Conservation (phyloP, 2,888 invertebrate genomes). For the Pristionchus fissidentatus region DNA sequence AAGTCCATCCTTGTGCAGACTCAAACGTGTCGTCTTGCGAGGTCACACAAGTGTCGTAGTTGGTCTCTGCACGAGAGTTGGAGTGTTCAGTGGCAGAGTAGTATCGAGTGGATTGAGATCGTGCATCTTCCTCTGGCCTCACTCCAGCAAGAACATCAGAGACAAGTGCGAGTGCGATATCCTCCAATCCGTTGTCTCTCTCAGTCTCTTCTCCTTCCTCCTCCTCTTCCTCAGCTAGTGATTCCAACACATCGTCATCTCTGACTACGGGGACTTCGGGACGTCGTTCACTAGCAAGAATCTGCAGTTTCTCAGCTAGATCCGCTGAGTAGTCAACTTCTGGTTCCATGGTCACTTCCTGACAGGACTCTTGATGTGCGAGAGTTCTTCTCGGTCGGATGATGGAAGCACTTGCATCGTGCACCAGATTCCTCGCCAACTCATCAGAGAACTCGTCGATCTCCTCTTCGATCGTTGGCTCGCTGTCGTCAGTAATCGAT, state of each 20-base stretch:
- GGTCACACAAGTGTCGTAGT: slow-evolving; percentile 67
- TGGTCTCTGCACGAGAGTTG: slow-evolving; percentile 53
- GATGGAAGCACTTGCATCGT: slow-evolving; percentile 53
- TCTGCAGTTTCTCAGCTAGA: slow-evolving; percentile 63
- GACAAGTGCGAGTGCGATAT: slow-evolving; percentile 53
- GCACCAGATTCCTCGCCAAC: slow-evolving; percentile 57
- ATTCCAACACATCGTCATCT: slow-evolving; percentile 36
- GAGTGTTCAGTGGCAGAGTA: slow-evolving; percentile 59
- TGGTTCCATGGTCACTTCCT: slow-evolving; percentile 63
- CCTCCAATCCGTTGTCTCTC: slow-evolving; percentile 49
- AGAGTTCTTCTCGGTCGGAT: background rate
- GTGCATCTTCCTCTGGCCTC: slow-evolving; percentile 50
- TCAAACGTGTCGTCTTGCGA: slow-evolving; percentile 67
- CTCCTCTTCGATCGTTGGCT: slow-evolving; percentile 45
- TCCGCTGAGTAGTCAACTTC: slow-evolving; percentile 67
- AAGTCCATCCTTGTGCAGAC: slow-evolving; percentile 63
- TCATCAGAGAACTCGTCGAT: slow-evolving; percentile 60
- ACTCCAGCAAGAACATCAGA: slow-evolving; percentile 58
- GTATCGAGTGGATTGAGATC: slow-evolving; percentile 50
- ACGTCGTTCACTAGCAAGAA: slow-evolving; percentile 58
- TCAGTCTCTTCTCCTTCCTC: slow-evolving; percentile 50
- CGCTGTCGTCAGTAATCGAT: slow-evolving; percentile 54
- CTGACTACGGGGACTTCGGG: slow-evolving; percentile 22
- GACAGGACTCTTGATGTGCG: slow-evolving; percentile 60
- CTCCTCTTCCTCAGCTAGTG: slow-evolving; percentile 51